These are phyloP conservation scores for Heliconius nattereri DNA, from an alignment of 1,140 invertebrate species.

Conservation along the genomic window DNA sequence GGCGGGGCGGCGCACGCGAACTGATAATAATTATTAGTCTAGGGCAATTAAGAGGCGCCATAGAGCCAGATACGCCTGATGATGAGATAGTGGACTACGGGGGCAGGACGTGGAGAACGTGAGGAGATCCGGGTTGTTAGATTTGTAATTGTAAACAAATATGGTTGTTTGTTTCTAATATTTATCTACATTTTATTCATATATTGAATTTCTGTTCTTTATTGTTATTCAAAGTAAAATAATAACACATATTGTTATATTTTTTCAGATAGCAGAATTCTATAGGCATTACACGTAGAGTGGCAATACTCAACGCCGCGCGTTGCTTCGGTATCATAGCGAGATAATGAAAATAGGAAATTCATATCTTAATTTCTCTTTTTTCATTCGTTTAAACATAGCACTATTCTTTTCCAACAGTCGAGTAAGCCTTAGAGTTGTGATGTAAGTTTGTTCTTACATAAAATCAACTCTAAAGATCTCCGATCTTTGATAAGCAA, in stretches of 20 bases:
- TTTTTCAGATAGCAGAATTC: no score
- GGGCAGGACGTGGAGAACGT: not conserved
- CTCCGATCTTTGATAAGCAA: constrained; percentile 44
- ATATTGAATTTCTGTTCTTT: no score
- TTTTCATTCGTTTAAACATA: not conserved
- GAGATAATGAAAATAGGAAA: no score
- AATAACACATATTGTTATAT: not conserved
- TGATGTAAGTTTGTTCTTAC: constrained; percentile 11
- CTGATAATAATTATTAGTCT: constrained; percentile 79
- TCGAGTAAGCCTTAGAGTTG: not conserved
- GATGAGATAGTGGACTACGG: constrained; percentile 61
- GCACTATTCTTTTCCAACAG: not conserved
- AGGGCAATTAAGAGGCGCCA: constrained; percentile 78
- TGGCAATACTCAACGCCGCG: no score
- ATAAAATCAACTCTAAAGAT: constrained; percentile 37
- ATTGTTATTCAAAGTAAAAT: no score
- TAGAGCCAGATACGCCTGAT: constrained; percentile 57
- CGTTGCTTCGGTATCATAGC: no score
- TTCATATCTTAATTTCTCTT: no score
- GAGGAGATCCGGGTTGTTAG: not conserved
- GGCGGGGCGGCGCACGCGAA: constrained; percentile 68
- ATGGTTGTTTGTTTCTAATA: not conserved
- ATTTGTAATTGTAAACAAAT: not conserved
- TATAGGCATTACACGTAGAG: no score
- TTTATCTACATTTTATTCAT: not conserved